Conservation (phyloP, 2,888 invertebrate genomes). For the Erebia aethiops region DNA sequence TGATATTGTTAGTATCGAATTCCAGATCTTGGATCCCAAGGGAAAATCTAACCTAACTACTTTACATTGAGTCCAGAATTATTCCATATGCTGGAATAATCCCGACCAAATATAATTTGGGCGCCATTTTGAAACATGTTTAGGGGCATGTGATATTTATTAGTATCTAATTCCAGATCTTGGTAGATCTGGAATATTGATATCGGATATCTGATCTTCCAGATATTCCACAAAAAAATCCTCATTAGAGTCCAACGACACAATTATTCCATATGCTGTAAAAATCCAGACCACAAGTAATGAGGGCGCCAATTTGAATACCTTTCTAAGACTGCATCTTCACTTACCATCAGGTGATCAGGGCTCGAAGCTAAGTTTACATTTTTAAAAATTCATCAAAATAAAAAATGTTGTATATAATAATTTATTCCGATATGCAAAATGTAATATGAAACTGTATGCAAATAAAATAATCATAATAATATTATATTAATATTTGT, state of each 20-base stretch:
- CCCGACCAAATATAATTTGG: conserved; percentile 73
- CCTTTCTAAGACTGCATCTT: too few species aligned
- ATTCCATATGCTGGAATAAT: conserved; percentile 55
- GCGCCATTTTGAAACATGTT: conserved; percentile 75
- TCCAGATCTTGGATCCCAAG: conserved; percentile 63
- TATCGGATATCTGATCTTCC: too few species aligned
- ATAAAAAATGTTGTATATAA: too few species aligned
- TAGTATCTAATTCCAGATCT: conserved; percentile 57
- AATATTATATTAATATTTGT: background rate
- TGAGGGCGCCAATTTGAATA: conserved; percentile 76
- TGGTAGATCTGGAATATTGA: too few species aligned
- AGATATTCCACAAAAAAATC: conserved; percentile 48
- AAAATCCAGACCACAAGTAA: conserved; percentile 73
- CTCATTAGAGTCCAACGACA: too few species aligned
- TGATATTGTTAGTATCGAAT: conserved; percentile 51
- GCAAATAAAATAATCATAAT: background rate
- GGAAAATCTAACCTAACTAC: conserved; percentile 64
- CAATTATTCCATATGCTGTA: conserved; percentile 60
- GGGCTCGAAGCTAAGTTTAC: too few species aligned
- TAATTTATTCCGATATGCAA: too few species aligned
- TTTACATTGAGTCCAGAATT: conserved; percentile 55
- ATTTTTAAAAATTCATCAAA: too few species aligned
- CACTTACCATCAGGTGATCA: too few species aligned
- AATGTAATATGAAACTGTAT: too few species aligned
- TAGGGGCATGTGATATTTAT: conserved; percentile 72